Percentiles rank a stretch among this genome's conserved stretches.
Conservation (phyloP, 2,797 vertebrate genomes). For the Vespertilio murinus region DNA sequence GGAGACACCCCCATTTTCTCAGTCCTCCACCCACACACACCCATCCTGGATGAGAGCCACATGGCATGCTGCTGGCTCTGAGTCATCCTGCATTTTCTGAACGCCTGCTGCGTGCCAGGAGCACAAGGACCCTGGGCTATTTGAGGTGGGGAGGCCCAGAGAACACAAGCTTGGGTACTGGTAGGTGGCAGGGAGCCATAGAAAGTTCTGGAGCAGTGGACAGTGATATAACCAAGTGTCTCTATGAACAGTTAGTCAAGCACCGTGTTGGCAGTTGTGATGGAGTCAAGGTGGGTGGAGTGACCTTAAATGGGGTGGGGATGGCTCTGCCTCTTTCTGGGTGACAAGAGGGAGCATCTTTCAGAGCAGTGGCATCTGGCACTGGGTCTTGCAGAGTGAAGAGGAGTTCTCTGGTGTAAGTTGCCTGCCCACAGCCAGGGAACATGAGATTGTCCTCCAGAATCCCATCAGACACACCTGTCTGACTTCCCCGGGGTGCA, state of each 20-base stretch:
- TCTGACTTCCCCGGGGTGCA: neutral
- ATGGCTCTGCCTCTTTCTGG: neutral
- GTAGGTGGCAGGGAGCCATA: rapidly evolving
- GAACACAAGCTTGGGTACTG: neutral
- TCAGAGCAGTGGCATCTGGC: neutral
- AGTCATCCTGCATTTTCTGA: too few species aligned
- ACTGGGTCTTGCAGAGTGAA: neutral
- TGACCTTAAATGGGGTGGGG: rapidly evolving
- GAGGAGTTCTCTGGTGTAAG: neutral
- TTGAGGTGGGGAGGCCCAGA: neutral
- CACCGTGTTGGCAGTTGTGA: rapidly evolving
- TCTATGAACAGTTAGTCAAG: neutral
- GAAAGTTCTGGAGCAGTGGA: neutral
- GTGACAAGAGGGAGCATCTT: neutral
- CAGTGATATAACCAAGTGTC: too few species aligned
- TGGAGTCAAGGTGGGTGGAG: too few species aligned
- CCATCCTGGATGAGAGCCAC: rapidly evolving
- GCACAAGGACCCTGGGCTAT: rapidly evolving
- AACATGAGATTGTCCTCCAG: neutral
- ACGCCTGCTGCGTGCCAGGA: neutral
- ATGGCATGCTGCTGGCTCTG: neutral
- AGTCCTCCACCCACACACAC: rapidly evolving
- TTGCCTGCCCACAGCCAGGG: neutral
- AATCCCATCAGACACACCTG: too few species aligned
- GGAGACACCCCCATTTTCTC: neutral